phyloP scores from a whole-genome alignment of 2,113 vertebrate genomes.

The Otus sunia region DNA sequence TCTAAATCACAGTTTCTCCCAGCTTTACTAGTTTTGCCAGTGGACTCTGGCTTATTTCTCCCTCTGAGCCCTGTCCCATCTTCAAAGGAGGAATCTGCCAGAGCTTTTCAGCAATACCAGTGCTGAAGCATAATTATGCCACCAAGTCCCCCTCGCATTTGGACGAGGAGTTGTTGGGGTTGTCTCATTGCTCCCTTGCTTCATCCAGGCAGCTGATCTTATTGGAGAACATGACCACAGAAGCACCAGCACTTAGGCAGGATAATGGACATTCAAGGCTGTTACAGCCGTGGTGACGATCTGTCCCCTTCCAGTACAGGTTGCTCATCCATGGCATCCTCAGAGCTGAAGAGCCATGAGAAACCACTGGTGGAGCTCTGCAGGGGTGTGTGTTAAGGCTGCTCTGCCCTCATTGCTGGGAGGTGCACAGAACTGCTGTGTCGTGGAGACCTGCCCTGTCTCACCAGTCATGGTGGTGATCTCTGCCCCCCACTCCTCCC shows the following conservation, averaged over 20 bases:
- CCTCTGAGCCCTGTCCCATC: neutral
- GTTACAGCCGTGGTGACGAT: rapidly evolving
- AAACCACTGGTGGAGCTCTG: neutral
- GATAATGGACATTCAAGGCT: neutral
- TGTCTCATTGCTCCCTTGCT: neutral
- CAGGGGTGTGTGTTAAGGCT: neutral
- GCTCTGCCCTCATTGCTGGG: neutral
- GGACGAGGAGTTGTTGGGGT: neutral
- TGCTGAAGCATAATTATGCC: neutral
- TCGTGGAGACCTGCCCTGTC: neutral
- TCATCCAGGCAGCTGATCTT: neutral
- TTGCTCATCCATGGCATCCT: neutral
- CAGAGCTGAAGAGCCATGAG: neutral
- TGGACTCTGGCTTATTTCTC: neutral
- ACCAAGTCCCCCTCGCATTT: neutral
- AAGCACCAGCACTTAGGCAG: neutral
- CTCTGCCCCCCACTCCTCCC: too few relatives aligned
- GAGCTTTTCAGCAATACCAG: neutral
- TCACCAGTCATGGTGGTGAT: neutral
- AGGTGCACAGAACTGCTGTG: neutral
- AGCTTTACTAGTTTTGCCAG: neutral
- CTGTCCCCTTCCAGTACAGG: neutral
- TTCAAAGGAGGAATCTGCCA: neutral
- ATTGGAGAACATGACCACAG: neutral
- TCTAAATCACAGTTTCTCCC: neutral